Conservation (phyloP, 2,888 invertebrate genomes). For the Leptura quadrifasciata region DNA sequence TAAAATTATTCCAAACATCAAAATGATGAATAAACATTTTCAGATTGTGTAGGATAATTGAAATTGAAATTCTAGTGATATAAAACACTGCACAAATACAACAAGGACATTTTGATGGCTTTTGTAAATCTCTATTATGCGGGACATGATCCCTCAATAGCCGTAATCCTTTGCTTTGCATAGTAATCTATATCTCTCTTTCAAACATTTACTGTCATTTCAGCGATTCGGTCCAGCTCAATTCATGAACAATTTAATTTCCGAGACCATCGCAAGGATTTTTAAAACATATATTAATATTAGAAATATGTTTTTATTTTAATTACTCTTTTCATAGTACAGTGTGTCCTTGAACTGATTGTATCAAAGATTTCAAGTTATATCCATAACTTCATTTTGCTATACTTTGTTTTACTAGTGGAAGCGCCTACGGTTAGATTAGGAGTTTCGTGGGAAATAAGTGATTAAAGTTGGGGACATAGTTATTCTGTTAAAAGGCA, state of each 20-base stretch:
- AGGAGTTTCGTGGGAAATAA: too few relatives aligned
- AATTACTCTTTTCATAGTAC: too few relatives aligned
- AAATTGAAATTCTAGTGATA: slow-evolving; percentile 60
- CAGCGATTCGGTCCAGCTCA: slow-evolving; percentile 65
- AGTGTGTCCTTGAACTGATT: too few relatives aligned
- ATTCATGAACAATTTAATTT: slow-evolving; percentile 68
- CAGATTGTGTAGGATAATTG: slow-evolving; percentile 54
- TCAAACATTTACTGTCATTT: slow-evolving; percentile 68
- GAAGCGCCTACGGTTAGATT: too few relatives aligned
- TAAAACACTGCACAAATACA: slow-evolving; percentile 66
- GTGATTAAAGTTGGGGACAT: too few relatives aligned
- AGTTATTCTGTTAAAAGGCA: too few relatives aligned
- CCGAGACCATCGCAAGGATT: slow-evolving; percentile 50
- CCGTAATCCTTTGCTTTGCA: slow-evolving; percentile 64
- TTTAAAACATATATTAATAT: slow-evolving; percentile 3
- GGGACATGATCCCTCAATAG: slow-evolving; percentile 62
- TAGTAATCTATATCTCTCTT: slow-evolving; percentile 66
- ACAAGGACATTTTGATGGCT: slow-evolving; percentile 56
- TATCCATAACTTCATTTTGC: too few relatives aligned
- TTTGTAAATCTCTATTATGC: slow-evolving; percentile 62
- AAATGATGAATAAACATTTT: slow-evolving; percentile 52
- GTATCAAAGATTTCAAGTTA: too few relatives aligned
- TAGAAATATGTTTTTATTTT: neutral
- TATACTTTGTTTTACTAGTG: too few relatives aligned
- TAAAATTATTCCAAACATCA: slow-evolving; percentile 48